Evolutionary conservation across 2,888 invertebrate species (phyloP), one percentile per base, ranked within the genome.

Genomic region (Capitulum mitella): DNA sequence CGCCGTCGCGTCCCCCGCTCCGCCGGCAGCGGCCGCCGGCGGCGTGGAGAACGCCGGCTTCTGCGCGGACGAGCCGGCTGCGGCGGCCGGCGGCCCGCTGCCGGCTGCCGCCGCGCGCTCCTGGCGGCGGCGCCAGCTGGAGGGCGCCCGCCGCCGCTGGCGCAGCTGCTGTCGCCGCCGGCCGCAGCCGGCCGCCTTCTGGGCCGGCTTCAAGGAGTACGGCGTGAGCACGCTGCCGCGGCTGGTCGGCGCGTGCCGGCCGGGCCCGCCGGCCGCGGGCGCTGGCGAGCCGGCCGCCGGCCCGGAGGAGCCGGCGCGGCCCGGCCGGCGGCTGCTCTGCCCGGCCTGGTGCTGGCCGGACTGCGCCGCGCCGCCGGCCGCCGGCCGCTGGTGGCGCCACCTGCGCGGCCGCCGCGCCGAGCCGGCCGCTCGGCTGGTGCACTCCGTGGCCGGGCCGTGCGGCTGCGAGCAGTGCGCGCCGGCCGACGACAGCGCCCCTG

Each of bases 141-240:
- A 16, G 22, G 34, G 22, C 22, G 8, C 32, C 32, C 37, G 26
- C 32, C 37, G 70, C 70, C 22, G 37, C 37, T 37, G n/a, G 5
- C 70, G 70, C 34, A 3, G 70, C n/a, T n/a, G n/a, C n/a, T n/a
- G n/a, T 6, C 34, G 32, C 16, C 37, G 70, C 2, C 70, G 70
- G 37, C 34, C 37, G 26, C 70, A 19, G 37, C 22, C 37, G 70
- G 16, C 70, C 12, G 70, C 22, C 6, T 37, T 70, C 26, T 70
- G 70, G 70, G 37, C 16, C 22, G 70, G 70, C 22, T 70, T 70
- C 19, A 70, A 37, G 37, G 70, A 70, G 70, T 70, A 70, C 70
- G 70, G 70, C 34, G 70, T 70, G 22, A 22, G 37, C 70, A 3
- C 70, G 22, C 37, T 70, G 37, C 70, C 37, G 8, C 34, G 70